A percentile compares a stretch with the other conserved stretches of the same genome.
phyloP scores from a whole-genome alignment of 2,888 invertebrate genomes.

The Hanleya hanleyi region DNA sequence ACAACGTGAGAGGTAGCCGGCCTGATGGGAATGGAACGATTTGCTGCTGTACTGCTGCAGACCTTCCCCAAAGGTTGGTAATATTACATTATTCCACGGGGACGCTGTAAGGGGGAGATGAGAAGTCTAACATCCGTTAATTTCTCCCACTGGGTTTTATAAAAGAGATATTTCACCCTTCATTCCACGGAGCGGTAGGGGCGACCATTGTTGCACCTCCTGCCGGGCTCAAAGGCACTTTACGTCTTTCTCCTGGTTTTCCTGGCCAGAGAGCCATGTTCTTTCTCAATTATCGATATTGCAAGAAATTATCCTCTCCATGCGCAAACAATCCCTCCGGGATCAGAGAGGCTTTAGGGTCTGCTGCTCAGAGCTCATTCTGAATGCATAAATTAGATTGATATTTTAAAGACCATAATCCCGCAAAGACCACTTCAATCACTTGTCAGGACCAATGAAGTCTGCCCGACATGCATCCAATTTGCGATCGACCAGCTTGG shows the following conservation, averaged over 20 bases:
- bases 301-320: not conserved
- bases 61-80: too few species aligned
- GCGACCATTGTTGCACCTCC: too few species aligned
- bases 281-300: constrained; percentile 8
- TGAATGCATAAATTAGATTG: constrained; percentile 10
- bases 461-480: constrained; percentile 5
- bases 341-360: not conserved
- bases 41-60: too few species aligned
- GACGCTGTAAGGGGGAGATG: too few species aligned
- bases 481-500: not conserved
- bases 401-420: constrained; percentile 10
- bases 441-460: not conserved
- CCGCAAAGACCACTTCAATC: constrained; percentile 8
- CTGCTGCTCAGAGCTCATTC: not conserved
- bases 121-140: too few species aligned
- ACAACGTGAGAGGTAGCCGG: too few species aligned
- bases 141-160: too few species aligned
- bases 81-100: too few species aligned
- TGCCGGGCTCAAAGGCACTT: too few species aligned
- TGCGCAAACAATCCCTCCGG: not conserved
- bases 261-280: not conserved
- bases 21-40: too few species aligned
- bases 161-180: too few species aligned
- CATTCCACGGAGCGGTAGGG: too few species aligned
- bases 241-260: not conserved